Evolutionary conservation across 1,140 invertebrate species (phyloP), one percentile per base, ranked within the genome.

Genomic region (Patella vulgata): DNA sequence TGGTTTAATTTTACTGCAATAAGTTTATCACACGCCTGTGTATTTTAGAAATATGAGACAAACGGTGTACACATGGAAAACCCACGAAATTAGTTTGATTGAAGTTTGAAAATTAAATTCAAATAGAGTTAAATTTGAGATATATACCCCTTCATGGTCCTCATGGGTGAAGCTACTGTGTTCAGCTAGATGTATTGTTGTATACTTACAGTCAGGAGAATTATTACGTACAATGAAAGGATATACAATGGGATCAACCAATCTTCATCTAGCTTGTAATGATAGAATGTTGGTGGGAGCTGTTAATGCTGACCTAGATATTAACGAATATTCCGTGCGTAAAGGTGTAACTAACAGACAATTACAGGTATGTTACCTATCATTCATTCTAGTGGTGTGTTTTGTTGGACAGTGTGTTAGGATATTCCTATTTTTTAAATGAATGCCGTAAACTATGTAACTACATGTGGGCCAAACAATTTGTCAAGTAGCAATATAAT

Each of bases 151-250:
- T n/a, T n/a, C n/a, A n/a, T n/a, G n/a, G n/a, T n/a, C n/a, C n/a
- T n/a, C n/a, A n/a, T n/a, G n/a, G n/a, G n/a, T 82, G 78, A 73
- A 73, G 71, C 82, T 84, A 66, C 52, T 65, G 63, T 44, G 19
- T 25, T 25, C 9, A 46, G 6, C 9, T 25, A 12, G n/a, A 12
- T 46, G 1, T 19, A 36, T 54, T 17, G 5, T 28, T 36, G 52
- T 17, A 0, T 54, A 9, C 23, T 70, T 73, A 42, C 70, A 84
- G 82, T 80, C 65, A 63, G 83, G 82, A n/a, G 83, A 85, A 46
- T 60, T 85, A 50, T 48, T 83, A n/a, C 65, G 78, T 17, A 78
- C 80, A 12, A 84, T 84, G 82, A 77, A 78, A 23, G 83, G 83
- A 33, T 77, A 82, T 30, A 77, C 78, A 1, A 63, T 80, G 0